Conservation (phyloP, 2,888 invertebrate genomes). For the Seladonia tumulorum region DNA sequence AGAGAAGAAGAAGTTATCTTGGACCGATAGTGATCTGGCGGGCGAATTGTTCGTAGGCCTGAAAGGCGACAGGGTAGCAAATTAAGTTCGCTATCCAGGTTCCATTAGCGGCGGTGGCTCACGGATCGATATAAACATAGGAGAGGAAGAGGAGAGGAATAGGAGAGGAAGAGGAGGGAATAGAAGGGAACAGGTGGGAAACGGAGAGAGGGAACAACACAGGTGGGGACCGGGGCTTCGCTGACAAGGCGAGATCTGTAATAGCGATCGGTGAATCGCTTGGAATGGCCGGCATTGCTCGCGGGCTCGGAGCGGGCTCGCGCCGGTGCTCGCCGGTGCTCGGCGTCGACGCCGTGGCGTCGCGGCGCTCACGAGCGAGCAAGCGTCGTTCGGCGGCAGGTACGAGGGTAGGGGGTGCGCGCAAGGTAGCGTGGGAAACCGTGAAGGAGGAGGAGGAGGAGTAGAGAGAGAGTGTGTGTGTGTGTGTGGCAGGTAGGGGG, state of each 20-base stretch:
- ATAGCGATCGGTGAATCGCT: constrained; percentile 49
- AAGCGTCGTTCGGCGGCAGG: constrained; percentile 58
- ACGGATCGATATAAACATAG: constrained; percentile 37
- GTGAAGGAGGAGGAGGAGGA: constrained; percentile 3
- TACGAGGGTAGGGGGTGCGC: constrained; percentile 38
- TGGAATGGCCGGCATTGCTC: constrained; percentile 43
- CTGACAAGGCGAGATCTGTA: constrained; percentile 53
- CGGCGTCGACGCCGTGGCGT: constrained; percentile 62
- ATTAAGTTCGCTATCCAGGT: constrained; percentile 51
- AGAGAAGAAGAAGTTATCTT: neutral
- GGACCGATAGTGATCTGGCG: constrained; percentile 5
- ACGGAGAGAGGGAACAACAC: neutral
- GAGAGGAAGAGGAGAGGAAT: neutral
- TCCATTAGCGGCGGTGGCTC: constrained; percentile 44
- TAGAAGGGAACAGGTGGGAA: neutral
- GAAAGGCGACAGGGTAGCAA: constrained; percentile 43
- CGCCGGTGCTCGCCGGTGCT: constrained; percentile 11
- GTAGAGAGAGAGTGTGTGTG: constrained; percentile 4
- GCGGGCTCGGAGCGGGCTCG: constrained; percentile 9
- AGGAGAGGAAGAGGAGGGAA: neutral
- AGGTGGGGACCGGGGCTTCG: neutral
- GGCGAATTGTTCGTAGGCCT: constrained; percentile 33
- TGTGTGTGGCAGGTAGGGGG: constrained; percentile 47
- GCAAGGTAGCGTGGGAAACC: constrained; percentile 49
- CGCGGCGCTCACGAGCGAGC: constrained; percentile 52